phyloP scores from a whole-genome alignment of 2,113 vertebrate species.

The Misgurnus mizolepis region DNA sequence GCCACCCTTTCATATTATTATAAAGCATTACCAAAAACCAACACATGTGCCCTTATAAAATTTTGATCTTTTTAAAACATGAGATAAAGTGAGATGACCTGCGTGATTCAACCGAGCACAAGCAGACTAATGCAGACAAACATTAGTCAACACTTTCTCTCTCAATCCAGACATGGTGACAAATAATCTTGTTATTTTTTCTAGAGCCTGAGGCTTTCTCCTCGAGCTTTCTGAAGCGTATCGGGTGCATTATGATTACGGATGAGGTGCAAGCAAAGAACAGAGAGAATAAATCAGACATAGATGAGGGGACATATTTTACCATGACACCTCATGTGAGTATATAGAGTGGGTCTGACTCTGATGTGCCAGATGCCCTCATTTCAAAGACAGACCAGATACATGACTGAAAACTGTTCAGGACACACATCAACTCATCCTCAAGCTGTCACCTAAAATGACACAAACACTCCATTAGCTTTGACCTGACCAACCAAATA shows the following conservation, averaged over 20 bases:
- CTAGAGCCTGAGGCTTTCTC: conserved; percentile 32
- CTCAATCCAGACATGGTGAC: conserved; percentile 30
- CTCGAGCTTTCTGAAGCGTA: conserved; percentile 58
- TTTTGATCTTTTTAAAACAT: background rate
- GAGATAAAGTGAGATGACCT: background rate
- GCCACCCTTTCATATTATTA: background rate
- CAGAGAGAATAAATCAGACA: conserved; percentile 63
- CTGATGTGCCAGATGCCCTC: conserved; percentile 67
- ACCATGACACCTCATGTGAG: conserved; percentile 55
- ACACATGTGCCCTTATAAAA: background rate
- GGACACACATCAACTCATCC: conserved; percentile 29
- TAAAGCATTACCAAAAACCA: no score
- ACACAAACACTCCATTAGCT: conserved; percentile 17
- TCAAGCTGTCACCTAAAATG: background rate
- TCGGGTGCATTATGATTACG: conserved; percentile 70
- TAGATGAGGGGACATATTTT: conserved; percentile 64
- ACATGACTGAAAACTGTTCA: conserved; percentile 38
- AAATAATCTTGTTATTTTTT: conserved; percentile 45
- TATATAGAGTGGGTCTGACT: conserved; percentile 68
- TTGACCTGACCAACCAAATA: background rate
- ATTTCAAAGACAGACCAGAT: conserved; percentile 55
- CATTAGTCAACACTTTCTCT: conserved; percentile 32
- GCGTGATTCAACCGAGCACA: conserved; percentile 24
- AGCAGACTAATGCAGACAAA: conserved; percentile 31
- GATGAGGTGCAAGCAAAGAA: conserved; percentile 70